Percentiles rank a stretch among this genome's conserved stretches.
phyloP scores from a whole-genome alignment of 1,140 invertebrate species.

The Zaprionus camerounensis region DNA sequence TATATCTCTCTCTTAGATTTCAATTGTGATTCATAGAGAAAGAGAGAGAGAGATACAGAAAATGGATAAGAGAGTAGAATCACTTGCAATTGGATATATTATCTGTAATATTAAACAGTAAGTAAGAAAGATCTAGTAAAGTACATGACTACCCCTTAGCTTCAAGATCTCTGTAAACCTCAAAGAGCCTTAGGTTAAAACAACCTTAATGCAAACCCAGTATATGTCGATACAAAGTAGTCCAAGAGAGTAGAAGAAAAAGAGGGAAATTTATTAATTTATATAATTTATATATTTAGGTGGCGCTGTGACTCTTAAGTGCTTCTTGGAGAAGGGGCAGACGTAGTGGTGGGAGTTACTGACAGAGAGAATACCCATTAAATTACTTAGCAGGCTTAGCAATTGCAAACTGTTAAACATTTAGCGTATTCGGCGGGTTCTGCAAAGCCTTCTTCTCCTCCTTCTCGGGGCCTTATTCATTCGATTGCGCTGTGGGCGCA shows the following conservation, averaged over 20 bases:
- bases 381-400: constrained; percentile 1
- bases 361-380: constrained; percentile 5
- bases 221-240: neutral
- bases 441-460: constrained; percentile 4
- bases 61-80: neutral
- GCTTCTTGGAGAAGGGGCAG: neutral
- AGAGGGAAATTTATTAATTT: neutral
- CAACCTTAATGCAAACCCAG: neutral
- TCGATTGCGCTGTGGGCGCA: neutral
- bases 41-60: neutral
- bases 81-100: too few relatives aligned
- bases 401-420: constrained; percentile 18
- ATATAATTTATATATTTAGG: too few relatives aligned
- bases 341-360: neutral
- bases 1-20: neutral
- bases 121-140: too few relatives aligned
- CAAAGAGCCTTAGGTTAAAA: too few relatives aligned
- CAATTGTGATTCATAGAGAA: neutral
- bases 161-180: too few relatives aligned
- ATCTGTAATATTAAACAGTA: too few relatives aligned
- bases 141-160: neutral
- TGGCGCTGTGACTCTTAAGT: neutral
- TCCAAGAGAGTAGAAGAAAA: constrained; percentile 1
- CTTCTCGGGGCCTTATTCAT: neutral
- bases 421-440: neutral